Evolutionary conservation across 1,140 invertebrate genomes (phyloP), one percentile per base, ranked within the genome.

Genomic region (Trichomalopsis sarcophagae): DNA sequence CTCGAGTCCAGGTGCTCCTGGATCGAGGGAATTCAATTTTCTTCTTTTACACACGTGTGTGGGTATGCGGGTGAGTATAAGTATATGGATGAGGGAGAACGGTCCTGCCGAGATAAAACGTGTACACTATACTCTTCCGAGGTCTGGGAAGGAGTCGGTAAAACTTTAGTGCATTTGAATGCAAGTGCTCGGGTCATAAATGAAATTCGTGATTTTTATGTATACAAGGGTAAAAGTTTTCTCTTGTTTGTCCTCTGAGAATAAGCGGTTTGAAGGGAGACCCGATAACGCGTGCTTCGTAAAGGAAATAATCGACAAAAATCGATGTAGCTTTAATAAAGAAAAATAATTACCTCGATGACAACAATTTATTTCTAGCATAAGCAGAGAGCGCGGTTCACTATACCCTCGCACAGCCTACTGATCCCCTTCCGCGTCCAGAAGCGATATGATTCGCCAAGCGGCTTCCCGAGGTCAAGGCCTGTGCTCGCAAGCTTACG

Each of bases 401-500:
- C 47, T 50, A 47, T 10, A 50, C 47, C 10, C 47, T 17, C 13
- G 27, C 27, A 27, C 27, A 50, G 47, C 10, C 47, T 27, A 27
- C 27, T 14, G 13, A 17, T 50, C 47, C 11, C 10, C 47, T 50
- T 50, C 47, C 47, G 47, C 47, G 1, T 50, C 47, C 47, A 50
- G 47, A 17, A 50, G 14, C 55, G 5, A 62, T 62, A 62, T 62
- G 17, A 62, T 62, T 62, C 55, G 55, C 14, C 55, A 62, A 62
- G 44, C 75, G 1, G 23, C 9, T 78, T 47, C 17, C 23, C 3
- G 23, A 73, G 80, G 80, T 81, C 80, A 81, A 81, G 80, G 80
- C 27, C 69, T 74, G 27, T 27, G 4, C 55, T 62, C 55, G 55
- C 13, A 21, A 81, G 30, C 66, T 71, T 68, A 69, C n/a, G 66